Base-by-base conservation (phyloP, 1,140 invertebrate genomes). In the Bombus superbus region DNA sequence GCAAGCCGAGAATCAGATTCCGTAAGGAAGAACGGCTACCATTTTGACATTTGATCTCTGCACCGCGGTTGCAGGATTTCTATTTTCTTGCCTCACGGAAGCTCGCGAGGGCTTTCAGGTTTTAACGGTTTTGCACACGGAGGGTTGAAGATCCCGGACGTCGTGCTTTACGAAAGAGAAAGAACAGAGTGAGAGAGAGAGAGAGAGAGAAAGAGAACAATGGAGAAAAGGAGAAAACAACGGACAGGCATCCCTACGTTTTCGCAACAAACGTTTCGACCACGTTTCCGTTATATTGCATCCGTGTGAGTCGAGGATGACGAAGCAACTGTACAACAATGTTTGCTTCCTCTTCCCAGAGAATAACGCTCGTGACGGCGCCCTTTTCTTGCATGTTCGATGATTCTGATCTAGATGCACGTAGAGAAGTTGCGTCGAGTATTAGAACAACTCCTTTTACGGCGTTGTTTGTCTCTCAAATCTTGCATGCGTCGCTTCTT, bases 41-140 rank as follows among this genome's bases (percentile, higher is more conserved):
- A 35, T 57, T 75, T 47, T 47, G 73, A 75, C 38, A 57, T 57
- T 75, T 75, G 47, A 75, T 75, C 73, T 13, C 18, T 25, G 44
- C 44, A 18, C 10, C 73, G 32, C n/a, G n/a, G 35, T 35, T 57
- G 35, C 47, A 75, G 73, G 22, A 75, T 75, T 75, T 75, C 73
- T 75, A 75, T 75, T 57, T 35, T 75, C 73, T 32, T 38, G 73
- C 28, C 32, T 38, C 44, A 25, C 10, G n/a, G 73, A 57, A 75
- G 73, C 73, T 35, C 47, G 73, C 15, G n/a, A 15, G 35, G 22
- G 44, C 32, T 35, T 57, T 32, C 47, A 53, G 11, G 73, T 47
- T 75, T 53, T 22, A 32, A 35, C 47, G 44, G 47, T 57, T 75
- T 42, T 28, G 69, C 38, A n/a, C 44, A 25, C 32, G 13, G 32